These are phyloP conservation scores for Drosophila ezoana DNA, from an alignment of 2,888 invertebrate genomes.

Conservation along the genomic window DNA sequence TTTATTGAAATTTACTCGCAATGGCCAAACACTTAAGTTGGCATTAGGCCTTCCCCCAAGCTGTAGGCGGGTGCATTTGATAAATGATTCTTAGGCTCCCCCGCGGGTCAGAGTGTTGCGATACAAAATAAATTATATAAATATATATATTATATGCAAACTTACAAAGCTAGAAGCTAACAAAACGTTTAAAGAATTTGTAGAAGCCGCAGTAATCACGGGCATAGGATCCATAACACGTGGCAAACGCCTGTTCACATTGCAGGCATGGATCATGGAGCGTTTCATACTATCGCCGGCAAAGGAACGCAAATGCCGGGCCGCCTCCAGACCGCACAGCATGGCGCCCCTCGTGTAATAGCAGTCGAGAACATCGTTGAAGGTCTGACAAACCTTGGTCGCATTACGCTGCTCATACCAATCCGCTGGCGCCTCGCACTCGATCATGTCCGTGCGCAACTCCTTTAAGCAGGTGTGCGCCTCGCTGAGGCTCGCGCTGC, in stretches of 20 bases:
- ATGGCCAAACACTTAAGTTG: slow-evolving; percentile 74
- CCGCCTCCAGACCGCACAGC: slow-evolving; percentile 86
- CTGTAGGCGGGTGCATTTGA: slow-evolving; percentile 29
- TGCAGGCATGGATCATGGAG: slow-evolving; percentile 64
- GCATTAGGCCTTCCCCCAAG: slow-evolving; percentile 45
- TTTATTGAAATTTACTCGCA: slow-evolving; percentile 77
- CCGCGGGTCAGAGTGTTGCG: slow-evolving; percentile 9
- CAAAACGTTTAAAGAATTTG: background rate
- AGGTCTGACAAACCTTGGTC: slow-evolving; percentile 85
- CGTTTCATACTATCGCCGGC: slow-evolving; percentile 70
- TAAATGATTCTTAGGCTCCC: slow-evolving; percentile 32
- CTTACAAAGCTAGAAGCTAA: slow-evolving; percentile 15
- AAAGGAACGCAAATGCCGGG: slow-evolving; percentile 82
- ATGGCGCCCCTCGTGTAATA: slow-evolving; percentile 86
- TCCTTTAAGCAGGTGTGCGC: slow-evolving; percentile 84
- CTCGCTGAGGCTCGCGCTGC: slow-evolving; percentile 76
- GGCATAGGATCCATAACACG: slow-evolving; percentile 80
- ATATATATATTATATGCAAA: slow-evolving; percentile 9
- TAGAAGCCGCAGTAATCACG: background rate
- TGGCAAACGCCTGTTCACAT: slow-evolving; percentile 71
- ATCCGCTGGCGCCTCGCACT: slow-evolving; percentile 86
- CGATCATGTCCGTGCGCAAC: slow-evolving; percentile 85
- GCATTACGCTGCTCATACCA: slow-evolving; percentile 86
- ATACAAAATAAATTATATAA: background rate
- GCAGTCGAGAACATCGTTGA: slow-evolving; percentile 86